Evolutionary conservation across 2,797 vertebrate genomes (phyloP), one percentile per base, ranked within the genome.

Genomic region (Oreochromis mossambicus): DNA sequence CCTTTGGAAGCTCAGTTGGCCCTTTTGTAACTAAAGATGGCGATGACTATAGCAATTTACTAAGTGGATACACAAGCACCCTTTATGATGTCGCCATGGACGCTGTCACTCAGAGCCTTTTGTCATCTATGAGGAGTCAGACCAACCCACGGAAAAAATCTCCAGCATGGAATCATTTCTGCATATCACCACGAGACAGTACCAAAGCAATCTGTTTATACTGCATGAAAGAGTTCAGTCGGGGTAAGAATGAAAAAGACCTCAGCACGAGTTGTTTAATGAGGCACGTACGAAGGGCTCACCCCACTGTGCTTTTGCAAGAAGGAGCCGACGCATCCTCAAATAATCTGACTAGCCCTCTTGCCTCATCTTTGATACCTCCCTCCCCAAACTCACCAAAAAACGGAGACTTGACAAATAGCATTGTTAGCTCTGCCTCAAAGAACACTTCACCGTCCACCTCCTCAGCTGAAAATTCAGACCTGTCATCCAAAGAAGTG

Each of bases 191-290:
- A 50, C 97, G 98, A 91, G 98, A 99, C 94, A 97, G 97, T 95
- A 99, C 98, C 92, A 99, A 99, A 97, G 98, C 98, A 92, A 97
- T 99, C 95, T 99, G 98, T 94, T 98, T 98, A 95, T 99, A 99
- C 96, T 99, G 98, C 94, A 98, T 99, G 98, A 99, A 99, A 96
- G 98, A 99, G 94, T 99, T 99, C 85, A 99, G 98, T 87, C 95
- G 98, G 34, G 98, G 98, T 34, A 99, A 99, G 94, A 99, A 99
- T n/a, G 98, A 99, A 93, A 99, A 99, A 94, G 98, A 99, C 95
- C 93, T 99, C 86, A 99, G 98, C 88, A 99, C 98, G n/a, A 99
- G 98, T 91, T 99, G 98, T 91, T 97, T 99, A 81, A 99, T 99
- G 98, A 97, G 98, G 88, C 98, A 99, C 3, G 98, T 99, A 82